Conservation (phyloP, 2,113 vertebrate genomes). For the Aptenodytes patagonicus region DNA sequence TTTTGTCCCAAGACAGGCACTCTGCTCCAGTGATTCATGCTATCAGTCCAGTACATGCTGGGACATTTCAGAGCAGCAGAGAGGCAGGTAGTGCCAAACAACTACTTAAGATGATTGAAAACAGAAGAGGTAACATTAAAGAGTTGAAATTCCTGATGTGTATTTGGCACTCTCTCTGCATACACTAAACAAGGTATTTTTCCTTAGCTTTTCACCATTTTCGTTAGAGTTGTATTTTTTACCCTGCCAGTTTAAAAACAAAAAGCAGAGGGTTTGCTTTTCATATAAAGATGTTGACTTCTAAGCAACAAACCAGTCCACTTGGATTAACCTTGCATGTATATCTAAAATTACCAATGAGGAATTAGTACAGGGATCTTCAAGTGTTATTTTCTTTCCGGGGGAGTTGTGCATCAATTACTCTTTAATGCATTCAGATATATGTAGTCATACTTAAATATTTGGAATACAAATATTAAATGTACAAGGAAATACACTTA, state of each 20-base stretch:
- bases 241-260: background rate
- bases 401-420: constrained; percentile 31
- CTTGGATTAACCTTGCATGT: background rate
- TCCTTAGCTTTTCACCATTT: constrained; percentile 32
- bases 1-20: constrained; percentile 14
- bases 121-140: constrained; percentile 53
- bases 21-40: background rate
- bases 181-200: constrained; percentile 21
- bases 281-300: background rate
- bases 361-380: constrained; percentile 51
- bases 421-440: constrained; percentile 65
- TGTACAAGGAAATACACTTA: constrained; percentile 72
- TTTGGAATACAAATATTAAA: constrained; percentile 69
- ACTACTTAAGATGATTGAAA: constrained; percentile 63
- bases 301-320: background rate
- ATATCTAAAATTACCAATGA: constrained; percentile 19
- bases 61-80: constrained; percentile 39
- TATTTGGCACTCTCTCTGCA: constrained; percentile 66
- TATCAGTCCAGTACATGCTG: background rate
- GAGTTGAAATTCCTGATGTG: constrained; percentile 59
- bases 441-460: constrained; percentile 56
- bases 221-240: background rate
- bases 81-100: constrained; percentile 34
- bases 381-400: constrained; percentile 28
- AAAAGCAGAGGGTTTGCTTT: background rate